Base-by-base conservation (phyloP, 2,888 invertebrate species). In the Fragum whitleyi region DNA sequence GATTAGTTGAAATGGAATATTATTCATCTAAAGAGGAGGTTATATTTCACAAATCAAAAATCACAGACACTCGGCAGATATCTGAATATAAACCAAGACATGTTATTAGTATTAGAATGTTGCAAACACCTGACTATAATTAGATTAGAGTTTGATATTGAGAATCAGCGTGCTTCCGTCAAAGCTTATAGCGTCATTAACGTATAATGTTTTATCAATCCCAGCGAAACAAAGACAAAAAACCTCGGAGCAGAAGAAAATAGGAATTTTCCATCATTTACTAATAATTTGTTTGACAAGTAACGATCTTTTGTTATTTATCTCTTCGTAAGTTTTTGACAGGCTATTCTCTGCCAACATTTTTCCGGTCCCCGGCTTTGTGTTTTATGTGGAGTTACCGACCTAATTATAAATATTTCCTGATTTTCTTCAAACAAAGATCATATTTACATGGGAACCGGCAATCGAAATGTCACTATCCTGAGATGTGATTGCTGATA, bases 401-500 rank as follows among this genome's bases (percentile, higher is more conserved):
- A 39, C 39, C 39, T 39, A 39, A 39, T 39, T 39, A 39, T 39
- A 70, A 81, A 77, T 74, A 74, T 77, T 78, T 75, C 70, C 72
- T 77, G 75, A 81, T 85, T 77, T 79, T 74, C 71, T 75, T 77
- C 76, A 85, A 75, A 79, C 55, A 51, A 74, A 47, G 77, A 81
- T 81, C 74, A 71, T 73, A 57, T 71, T 77, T 77, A 83, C 83
- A 79, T 83, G 83, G 80, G 83, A 83, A 80, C 83, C 39, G 39
- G 72, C 79, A 75, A 83, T 80, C 77, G 74, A 70, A 72, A 77
- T 81, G 85, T 85, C 85, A 85, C 81, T 78, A 77, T 71, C 32
- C 16, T 47, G 77, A 74, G 85, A 85, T 85, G 76, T 84, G 81
- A 81, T 81, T 62, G 74, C 67, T 74, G 83, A 83, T 83, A 83